phyloP scores from a whole-genome alignment of 2,888 invertebrate species.

The Dyspetes luteomarginatus region DNA sequence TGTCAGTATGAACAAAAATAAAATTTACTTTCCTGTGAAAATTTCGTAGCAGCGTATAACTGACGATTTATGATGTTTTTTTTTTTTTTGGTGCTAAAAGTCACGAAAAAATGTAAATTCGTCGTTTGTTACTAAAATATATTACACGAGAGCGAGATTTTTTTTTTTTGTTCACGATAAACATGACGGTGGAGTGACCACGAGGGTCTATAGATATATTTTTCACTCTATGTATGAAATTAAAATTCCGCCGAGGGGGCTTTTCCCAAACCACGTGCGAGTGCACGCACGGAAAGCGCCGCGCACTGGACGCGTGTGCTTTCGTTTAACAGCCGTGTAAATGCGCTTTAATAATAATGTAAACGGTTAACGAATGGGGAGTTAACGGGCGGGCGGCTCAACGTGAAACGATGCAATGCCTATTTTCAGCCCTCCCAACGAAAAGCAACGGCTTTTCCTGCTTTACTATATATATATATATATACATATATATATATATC shows the following conservation, averaged over 20 bases:
- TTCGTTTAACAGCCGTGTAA: constrained; percentile 75
- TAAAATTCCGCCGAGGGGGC: constrained; percentile 76
- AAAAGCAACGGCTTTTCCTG: background rate
- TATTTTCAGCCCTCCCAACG: constrained; percentile 50
- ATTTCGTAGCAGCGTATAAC: background rate
- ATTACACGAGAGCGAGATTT: background rate
- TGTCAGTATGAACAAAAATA: no score
- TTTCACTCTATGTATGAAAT: constrained; percentile 66
- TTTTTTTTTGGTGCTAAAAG: background rate
- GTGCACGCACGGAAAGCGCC: background rate
- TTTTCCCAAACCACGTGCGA: constrained; percentile 9
- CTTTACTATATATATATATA: background rate
- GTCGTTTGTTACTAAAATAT: background rate
- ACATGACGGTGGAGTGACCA: background rate
- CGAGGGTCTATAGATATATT: background rate
- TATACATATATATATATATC: no score
- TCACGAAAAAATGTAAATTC: background rate
- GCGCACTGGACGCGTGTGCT: constrained; percentile 27
- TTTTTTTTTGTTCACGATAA: background rate
- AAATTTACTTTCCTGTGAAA: background rate
- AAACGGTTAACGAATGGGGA: constrained; percentile 78
- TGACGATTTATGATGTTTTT: background rate
- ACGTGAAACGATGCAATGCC: constrained; percentile 73
- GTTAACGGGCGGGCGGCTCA: constrained; percentile 74
- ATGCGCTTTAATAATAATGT: constrained; percentile 81